A percentile compares a stretch with the other conserved stretches of the same genome.
These are phyloP conservation scores for Condylostylus longicornis DNA, from an alignment of 1,140 invertebrate species.

Conservation along the genomic window DNA sequence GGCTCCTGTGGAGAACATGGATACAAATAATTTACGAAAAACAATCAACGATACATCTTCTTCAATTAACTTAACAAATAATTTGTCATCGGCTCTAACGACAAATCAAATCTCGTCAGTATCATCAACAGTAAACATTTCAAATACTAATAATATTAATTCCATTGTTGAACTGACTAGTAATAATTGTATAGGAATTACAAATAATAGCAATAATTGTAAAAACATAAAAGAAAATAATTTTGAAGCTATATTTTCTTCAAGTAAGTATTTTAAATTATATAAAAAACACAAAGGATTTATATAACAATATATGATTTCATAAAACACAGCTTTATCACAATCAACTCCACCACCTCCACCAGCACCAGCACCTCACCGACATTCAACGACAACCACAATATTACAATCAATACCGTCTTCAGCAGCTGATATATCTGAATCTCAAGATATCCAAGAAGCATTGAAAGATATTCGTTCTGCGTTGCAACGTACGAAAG, in stretches of 20 bases:
- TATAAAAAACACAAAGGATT: no score
- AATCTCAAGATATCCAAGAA: constrained; percentile 39
- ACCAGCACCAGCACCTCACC: constrained; percentile 11
- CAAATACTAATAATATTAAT: no score
- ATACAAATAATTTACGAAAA: background rate
- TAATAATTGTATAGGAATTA: constrained; percentile 1
- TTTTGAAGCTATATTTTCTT: constrained; percentile 8
- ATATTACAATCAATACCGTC: constrained; percentile 3
- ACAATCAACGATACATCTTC: background rate
- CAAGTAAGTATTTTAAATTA: constrained; percentile 2
- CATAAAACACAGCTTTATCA: background rate
- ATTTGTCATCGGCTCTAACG: constrained; percentile 5
- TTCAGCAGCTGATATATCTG: constrained; percentile 13
- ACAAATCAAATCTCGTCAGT: constrained; percentile 9
- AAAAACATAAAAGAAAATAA: constrained; percentile 7
- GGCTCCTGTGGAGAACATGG: constrained; percentile 1
- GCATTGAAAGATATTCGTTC: constrained; percentile 70
- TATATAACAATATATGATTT: no score
- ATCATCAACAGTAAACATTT: constrained; percentile 11
- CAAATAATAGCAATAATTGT: constrained; percentile 5
- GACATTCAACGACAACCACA: constrained; percentile 2
- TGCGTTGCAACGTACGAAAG: constrained; percentile 53
- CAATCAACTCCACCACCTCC: constrained; percentile 12
- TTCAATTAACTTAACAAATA: constrained; percentile 3
- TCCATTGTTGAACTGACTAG: no score